Evolutionary conservation across 2,113 vertebrate genomes (phyloP).

Genomic region (Microcebus jonahi): DNA sequence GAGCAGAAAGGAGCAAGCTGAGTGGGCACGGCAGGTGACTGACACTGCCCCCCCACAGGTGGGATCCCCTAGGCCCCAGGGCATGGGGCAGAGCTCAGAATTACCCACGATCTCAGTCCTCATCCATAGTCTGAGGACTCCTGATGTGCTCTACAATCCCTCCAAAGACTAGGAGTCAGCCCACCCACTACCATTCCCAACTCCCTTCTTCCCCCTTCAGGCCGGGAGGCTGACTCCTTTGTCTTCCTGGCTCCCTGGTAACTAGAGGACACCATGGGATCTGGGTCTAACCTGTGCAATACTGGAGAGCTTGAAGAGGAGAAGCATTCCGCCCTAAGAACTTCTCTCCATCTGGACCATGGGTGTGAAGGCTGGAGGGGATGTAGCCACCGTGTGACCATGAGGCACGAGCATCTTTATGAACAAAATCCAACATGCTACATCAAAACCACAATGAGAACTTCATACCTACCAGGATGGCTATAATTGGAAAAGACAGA

Average conservation of each 20-base stretch:
- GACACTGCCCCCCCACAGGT: neutral
- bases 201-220: neutral
- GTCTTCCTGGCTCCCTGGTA: neutral
- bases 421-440: neutral
- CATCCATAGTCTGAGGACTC: no score
- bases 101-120: neutral
- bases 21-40: neutral
- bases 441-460: neutral
- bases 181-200: neutral
- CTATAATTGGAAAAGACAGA: neutral
- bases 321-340: neutral
- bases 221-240: neutral
- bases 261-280: neutral
- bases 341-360: neutral
- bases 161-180: neutral
- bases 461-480: neutral
- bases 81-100: neutral
- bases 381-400: neutral
- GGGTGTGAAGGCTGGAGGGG: neutral
- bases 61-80: neutral
- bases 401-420: neutral
- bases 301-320: neutral
- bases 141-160: neutral
- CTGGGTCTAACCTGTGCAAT: neutral
- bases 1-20: neutral